Percentiles rank a stretch among this genome's conserved stretches.
Conservation (phyloP, 2,797 vertebrate genomes). For the Podargus strigoides region DNA sequence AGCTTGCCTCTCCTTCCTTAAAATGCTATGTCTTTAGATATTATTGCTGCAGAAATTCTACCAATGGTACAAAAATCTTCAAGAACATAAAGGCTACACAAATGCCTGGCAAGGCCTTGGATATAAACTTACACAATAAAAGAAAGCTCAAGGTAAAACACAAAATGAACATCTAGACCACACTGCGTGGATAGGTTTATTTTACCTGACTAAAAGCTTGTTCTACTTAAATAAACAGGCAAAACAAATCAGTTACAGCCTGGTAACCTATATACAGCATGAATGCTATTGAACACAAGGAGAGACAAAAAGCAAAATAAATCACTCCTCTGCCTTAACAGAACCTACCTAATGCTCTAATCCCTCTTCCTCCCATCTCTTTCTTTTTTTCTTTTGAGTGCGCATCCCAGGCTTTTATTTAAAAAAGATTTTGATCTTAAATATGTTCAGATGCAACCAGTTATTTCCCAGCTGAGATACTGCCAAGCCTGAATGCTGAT, state of each 20-base stretch:
- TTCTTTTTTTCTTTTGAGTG: not conserved
- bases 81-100: not conserved
- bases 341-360: not conserved
- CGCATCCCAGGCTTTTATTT: not conserved
- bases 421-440: not conserved
- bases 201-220: not conserved
- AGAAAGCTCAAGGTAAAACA: not conserved
- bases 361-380: not conserved
- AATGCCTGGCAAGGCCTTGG: not conserved
- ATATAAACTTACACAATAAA: not conserved
- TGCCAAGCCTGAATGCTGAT: not conserved
- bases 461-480: not conserved
- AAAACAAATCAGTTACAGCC: not conserved
- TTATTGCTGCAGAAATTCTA: not conserved
- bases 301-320: not conserved
- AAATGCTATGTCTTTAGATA: not conserved
- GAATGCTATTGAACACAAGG: not conserved
- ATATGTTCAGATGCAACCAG: not conserved
- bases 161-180: not conserved
- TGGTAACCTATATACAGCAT: not conserved
- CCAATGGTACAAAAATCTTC: not conserved
- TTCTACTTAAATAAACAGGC: not conserved
- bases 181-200: not conserved
- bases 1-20: not conserved
- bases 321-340: not conserved